Base-by-base conservation (phyloP, 2,888 invertebrate genomes). In the Stegophylla sp. region DNA sequence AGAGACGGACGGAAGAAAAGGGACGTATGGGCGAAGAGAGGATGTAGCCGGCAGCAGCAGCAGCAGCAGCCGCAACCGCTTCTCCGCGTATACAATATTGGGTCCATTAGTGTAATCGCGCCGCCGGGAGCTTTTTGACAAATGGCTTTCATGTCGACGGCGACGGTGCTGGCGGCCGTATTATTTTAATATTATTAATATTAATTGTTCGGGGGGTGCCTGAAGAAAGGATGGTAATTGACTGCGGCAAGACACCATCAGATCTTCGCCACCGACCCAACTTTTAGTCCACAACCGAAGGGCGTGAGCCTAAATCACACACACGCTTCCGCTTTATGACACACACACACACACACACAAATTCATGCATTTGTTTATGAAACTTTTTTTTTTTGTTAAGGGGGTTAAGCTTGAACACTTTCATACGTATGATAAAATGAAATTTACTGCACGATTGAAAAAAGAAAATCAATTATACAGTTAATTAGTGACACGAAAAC, bases 101-200 rank as follows among this genome's bases (percentile, higher is more conserved):
- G 77, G 77, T 77, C 77, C 77, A 77, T 77, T 77, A 77, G 77
- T 41, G 77, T 67, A 56, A 67, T 67, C 77, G 77, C 45, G 66
- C 43, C 41, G 13, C 64, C 64, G 64, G 66, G 75, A 76, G 64
- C 64, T 69, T 59, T 77, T 77, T 77, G 77, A 77, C 77, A 77
- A 77, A 77, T 77, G 77, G 77, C 59, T 77, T 77, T 77, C 59
- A 28, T 64, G 77, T 67, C 77, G 59, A 23, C 28, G 23, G 34
- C 34, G 20, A 45, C 41, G 59, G 73, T 26, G 61, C 59, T 45
- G 59, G 61, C 26, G 75, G 53, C 66, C 64, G 51, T 76, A 76
- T 76, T 76, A 76, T 76, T 76, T 76, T 76, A 76, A 76, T 76
- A 76, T 76, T 66, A 76, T 76, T 76, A 76, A 76, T 76, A 76